Conservation (phyloP, 1,140 invertebrate species). For the Eulimnadia texana region DNA sequence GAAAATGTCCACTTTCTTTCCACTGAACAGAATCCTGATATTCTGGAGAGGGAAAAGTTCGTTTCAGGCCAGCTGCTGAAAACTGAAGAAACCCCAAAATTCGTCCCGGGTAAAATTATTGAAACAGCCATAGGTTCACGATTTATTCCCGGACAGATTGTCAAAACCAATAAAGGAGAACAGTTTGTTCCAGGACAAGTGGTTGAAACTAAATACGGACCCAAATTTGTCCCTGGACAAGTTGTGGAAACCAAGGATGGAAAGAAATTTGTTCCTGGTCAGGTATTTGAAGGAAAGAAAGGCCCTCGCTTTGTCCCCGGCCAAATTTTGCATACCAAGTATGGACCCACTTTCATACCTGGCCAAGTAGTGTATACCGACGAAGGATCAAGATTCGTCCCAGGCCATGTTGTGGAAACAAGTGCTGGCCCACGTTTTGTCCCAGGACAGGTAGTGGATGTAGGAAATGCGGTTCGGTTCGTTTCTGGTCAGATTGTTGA, state of each 20-base stretch:
- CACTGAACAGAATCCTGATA: constrained; percentile 30
- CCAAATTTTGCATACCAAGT: constrained; percentile 21
- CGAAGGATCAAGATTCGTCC: constrained; percentile 25
- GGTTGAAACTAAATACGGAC: constrained; percentile 38
- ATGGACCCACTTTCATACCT: constrained; percentile 14
- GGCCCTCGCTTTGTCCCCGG: constrained; percentile 52
- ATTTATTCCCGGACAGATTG: constrained; percentile 54
- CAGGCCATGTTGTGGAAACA: constrained; percentile 41
- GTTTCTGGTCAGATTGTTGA: constrained; percentile 54
- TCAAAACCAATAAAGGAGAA: constrained; percentile 49
- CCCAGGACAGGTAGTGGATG: constrained; percentile 55
- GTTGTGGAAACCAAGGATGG: constrained; percentile 21
- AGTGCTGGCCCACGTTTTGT: constrained; percentile 44
- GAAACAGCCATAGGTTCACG: constrained; percentile 38
- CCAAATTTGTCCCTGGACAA: constrained; percentile 22
- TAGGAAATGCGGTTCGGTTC: constrained; percentile 49
- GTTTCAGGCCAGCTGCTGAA: constrained; percentile 48
- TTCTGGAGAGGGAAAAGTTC: constrained; percentile 38
- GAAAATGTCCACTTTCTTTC: constrained; percentile 54
- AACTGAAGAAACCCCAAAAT: constrained; percentile 42
- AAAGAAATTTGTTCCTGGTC: constrained; percentile 24
- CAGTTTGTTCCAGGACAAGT: constrained; percentile 59
- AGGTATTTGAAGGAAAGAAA: constrained; percentile 38
- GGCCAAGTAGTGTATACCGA: constrained; percentile 11
- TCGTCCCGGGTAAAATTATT: constrained; percentile 53